Evolutionary conservation across 1,140 invertebrate species (phyloP), one percentile per base, ranked within the genome.

Genomic region (Eriosoma lanigerum): DNA sequence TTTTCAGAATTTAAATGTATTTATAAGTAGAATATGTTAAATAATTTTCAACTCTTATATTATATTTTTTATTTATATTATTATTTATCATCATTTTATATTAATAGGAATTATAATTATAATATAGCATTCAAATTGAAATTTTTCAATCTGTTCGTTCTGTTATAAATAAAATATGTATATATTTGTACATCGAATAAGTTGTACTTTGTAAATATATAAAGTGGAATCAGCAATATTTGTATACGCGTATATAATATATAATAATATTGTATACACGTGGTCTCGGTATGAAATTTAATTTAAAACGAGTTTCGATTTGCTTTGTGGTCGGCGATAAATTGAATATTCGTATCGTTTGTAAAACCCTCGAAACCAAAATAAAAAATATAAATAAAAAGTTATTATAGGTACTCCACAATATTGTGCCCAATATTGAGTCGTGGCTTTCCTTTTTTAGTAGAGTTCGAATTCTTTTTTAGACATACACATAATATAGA

Each of bases 301-400:
- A 68, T 68, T 46, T 68, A 48, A 26, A 9, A 9, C 2, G 44
- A 68, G 3, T 68, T 68, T 68, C 66, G 38, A 48, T 46, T 68
- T 26, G 21, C 13, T 48, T 68, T 46, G 21, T 24, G 66, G n/a
- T 32, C 17, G n/a, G n/a, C 2, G 38, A 12, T 24, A 68, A 24
- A 68, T 48, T 10, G 44, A 24, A 68, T 48, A 48, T 48, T 48
- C 38, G 29, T 64, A 38, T 38, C 29, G 29, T 21, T 38, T 38
- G 62, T 38, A 38, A n/a, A n/a, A 44, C 9, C n/a, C 62, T 38
- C 62, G n/a, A 38, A 19, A 64, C 32, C 8, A n/a, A 38, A 8
- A 19, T 10, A 12, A 38, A 64, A 64, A 64, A 38, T 38, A 64
- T n/a, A 64, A 64, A 38, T 29, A 66, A 66, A n/a, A 32, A 66